Conservation (phyloP, 2,113 vertebrate genomes). For the Xiphophorus maculatus region DNA sequence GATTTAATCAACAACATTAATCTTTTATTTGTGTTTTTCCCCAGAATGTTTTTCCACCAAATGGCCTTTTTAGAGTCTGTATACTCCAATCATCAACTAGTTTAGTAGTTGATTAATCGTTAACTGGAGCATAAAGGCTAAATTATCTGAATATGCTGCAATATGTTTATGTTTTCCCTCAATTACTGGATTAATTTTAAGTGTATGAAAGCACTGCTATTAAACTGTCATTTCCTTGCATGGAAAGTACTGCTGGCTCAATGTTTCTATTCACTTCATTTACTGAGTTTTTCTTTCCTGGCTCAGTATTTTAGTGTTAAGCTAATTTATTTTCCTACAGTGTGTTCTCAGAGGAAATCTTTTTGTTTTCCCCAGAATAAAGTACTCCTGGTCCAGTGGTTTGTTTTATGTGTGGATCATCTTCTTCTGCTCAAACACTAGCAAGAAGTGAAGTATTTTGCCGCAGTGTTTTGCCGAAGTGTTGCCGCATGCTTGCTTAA, state of each 20-base stretch:
- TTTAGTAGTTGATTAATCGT: too few species aligned
- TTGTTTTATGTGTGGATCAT: neutral
- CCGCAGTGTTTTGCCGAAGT: too few species aligned
- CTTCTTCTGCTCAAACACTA: neutral
- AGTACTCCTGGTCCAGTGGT: too few species aligned
- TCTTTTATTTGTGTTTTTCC: neutral
- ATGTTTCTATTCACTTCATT: neutral
- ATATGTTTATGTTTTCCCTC: neutral
- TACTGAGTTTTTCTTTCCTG: neutral
- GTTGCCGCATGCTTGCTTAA: neutral
- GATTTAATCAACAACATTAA: too few species aligned
- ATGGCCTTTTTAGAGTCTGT: too few species aligned
- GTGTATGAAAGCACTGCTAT: neutral
- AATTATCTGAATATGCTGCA: neutral
- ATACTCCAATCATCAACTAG: too few species aligned
- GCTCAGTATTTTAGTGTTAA: too few species aligned
- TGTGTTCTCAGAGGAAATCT: too few species aligned
- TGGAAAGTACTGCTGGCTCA: neutral
- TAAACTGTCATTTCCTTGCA: neutral
- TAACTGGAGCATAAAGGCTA: too few species aligned
- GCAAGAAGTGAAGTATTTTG: neutral
- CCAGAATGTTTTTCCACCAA: too few species aligned
- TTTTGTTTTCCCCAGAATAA: too few species aligned
- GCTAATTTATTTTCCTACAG: too few species aligned
- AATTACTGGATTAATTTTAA: neutral